Percentiles rank a stretch among this genome's conserved stretches.
Evolutionary conservation across 2,113 vertebrate species (phyloP).

Genomic region (Zosterops japonicus): DNA sequence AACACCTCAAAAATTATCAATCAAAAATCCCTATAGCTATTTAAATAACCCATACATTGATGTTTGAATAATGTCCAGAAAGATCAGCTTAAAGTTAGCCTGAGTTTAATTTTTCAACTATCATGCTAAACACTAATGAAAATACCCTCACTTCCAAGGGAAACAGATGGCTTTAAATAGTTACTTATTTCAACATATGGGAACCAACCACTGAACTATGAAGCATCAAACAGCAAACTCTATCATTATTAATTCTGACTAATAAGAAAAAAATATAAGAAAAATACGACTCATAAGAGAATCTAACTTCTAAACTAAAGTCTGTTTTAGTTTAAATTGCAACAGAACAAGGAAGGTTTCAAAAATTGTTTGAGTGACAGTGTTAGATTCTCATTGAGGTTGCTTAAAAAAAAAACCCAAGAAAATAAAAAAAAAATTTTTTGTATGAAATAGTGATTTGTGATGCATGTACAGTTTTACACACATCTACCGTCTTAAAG

Average conservation of each 20-base stretch:
- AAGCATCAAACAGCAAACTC: not conserved
- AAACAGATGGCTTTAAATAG: slow-evolving; percentile 29
- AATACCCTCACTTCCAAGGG: not conserved
- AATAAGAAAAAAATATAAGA: not conserved
- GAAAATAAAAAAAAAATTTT: not conserved
- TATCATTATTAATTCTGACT: slow-evolving; percentile 7
- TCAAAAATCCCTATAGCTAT: not conserved
- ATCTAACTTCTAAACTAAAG: not conserved
- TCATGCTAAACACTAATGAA: not conserved
- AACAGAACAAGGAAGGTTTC: not conserved
- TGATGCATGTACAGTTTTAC: not conserved
- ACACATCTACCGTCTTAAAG: not conserved
- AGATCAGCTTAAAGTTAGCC: not conserved
- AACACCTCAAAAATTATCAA: not conserved
- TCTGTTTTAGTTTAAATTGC: not conserved
- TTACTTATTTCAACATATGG: slow-evolving; percentile 38
- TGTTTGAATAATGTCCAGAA: not conserved
- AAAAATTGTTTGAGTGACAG: not conserved
- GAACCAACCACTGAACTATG: slow-evolving; percentile 1
- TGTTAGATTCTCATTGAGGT: not conserved
- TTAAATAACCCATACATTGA: not conserved
- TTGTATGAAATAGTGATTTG: not conserved
- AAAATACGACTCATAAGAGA: not conserved
- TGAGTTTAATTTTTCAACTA: not conserved
- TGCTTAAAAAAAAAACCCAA: not conserved